Base-by-base conservation (phyloP, 2,888 invertebrate species). In the Saturnia japonica region DNA sequence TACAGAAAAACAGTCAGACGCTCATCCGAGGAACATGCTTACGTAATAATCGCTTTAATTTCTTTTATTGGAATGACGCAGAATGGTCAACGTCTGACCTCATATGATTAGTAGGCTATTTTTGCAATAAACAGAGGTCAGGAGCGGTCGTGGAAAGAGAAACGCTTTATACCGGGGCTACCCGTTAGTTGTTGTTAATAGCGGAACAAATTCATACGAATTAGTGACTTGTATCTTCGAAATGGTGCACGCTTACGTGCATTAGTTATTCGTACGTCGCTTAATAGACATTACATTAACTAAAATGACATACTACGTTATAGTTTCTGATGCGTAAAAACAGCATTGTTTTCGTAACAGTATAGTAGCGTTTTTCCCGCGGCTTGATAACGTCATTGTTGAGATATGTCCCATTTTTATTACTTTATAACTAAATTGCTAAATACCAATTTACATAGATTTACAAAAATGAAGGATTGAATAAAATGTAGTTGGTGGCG, bases 181-280 rank as follows among this genome's bases (percentile, higher is more conserved):
- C 71, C 71, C 47, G 68, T 74, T 71, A 68, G 42, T 62, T 71
- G 72, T 68, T 70, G 71, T 72, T 75, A 77, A 72, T 77, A 77
- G 82, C 80, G 84, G 82, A 87, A 86, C 85, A 78, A 82, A 87
- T 85, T 76, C 71, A 71, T 77, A 77, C 75, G 79, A 80, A 82
- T 84, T 81, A 77, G 77, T 76, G 73, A 78, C 78, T 82, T 78
- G 76, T 76, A 74, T 77, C 74, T 76, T 78, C 80, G 73, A 76
- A 77, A 79, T 80, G 78, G 76, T 74, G 73, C 76, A 74, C 74
- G 71, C 72, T 72, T 75, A 74, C 74, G 73, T 68, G 68, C 28
- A 74, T 74, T 72, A 73, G 74, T 71, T 69, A 72, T 77, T 81
- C 79, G 78, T 80, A 80, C 77, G 84, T 80, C 80, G 80, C 77